phyloP scores from a whole-genome alignment of 2,113 vertebrate species.

The Hemichromis elongatus region DNA sequence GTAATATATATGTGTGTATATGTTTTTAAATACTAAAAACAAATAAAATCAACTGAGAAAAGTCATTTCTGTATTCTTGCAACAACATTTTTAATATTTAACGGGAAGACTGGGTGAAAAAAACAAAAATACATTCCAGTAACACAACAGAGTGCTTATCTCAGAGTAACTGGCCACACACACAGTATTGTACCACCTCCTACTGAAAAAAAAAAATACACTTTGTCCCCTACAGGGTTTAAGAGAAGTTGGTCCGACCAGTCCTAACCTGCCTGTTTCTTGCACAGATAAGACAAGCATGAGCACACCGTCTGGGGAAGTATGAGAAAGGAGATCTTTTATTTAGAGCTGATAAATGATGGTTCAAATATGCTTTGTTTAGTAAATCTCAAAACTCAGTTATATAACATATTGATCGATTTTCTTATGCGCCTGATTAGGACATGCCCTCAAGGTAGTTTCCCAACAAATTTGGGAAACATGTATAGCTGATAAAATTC shows the following conservation, averaged over 20 bases:
- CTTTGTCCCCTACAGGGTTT: background rate
- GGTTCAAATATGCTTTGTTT: background rate
- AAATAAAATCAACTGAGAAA: background rate
- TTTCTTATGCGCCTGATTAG: background rate
- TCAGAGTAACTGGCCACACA: background rate
- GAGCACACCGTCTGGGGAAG: background rate
- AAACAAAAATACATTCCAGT: background rate
- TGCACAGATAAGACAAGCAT: background rate
- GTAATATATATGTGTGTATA: background rate
- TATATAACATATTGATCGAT: background rate
- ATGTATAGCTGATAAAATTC: background rate
- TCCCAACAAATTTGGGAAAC: background rate
- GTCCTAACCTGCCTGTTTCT: constrained; percentile 18
- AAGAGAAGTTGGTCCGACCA: background rate
- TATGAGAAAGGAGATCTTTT: background rate
- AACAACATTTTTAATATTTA: background rate
- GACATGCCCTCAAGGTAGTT: background rate
- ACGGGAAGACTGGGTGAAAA: background rate
- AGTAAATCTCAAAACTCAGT: background rate
- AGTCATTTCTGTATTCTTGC: background rate
- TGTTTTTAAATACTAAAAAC: background rate
- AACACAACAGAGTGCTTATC: background rate
- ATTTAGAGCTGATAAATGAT: background rate
- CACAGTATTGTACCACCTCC: background rate
- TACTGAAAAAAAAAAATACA: constrained; percentile 12